Conservation (phyloP, 2,797 vertebrate species). For the Anas bernieri region DNA sequence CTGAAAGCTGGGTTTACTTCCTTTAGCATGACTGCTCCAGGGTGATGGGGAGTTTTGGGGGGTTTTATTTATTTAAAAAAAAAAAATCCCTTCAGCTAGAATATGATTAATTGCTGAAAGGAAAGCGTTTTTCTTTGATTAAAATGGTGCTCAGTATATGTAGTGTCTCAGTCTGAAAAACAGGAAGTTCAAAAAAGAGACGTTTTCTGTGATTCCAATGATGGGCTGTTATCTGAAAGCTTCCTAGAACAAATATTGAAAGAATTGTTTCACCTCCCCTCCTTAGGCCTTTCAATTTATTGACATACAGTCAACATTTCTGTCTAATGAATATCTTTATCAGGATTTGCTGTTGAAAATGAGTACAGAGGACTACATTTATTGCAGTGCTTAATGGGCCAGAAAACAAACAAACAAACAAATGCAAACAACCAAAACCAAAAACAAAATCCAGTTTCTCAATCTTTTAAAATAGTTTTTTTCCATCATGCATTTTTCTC, state of each 20-base stretch:
- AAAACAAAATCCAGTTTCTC: not conserved
- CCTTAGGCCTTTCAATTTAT: not conserved
- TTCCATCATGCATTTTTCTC: not conserved
- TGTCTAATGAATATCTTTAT: not conserved
- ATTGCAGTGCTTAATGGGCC: not conserved
- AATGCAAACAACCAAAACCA: too few relatives aligned
- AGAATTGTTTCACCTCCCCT: not conserved
- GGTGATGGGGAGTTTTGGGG: accelerated
- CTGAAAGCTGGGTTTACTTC: constrained; percentile 4
- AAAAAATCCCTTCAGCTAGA: not conserved
- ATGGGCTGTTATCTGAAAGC: not conserved
- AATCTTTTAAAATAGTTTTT: not conserved
- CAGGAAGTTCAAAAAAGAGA: constrained; percentile 5
- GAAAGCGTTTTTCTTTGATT: not conserved
- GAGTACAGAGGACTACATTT: not conserved
- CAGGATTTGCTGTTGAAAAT: not conserved
- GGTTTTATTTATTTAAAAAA: not conserved
- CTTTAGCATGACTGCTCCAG: not conserved
- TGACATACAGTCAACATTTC: not conserved
- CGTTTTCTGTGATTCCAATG: not conserved
- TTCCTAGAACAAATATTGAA: constrained; percentile 14
- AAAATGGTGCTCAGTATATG: not conserved
- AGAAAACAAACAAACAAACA: not conserved
- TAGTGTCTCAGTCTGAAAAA: not conserved
- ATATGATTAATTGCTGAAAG: constrained; percentile 24